Evolutionary conservation across 2,888 invertebrate species (phyloP), one percentile per base, ranked within the genome.

Genomic region (Melinopterus prodromus): DNA sequence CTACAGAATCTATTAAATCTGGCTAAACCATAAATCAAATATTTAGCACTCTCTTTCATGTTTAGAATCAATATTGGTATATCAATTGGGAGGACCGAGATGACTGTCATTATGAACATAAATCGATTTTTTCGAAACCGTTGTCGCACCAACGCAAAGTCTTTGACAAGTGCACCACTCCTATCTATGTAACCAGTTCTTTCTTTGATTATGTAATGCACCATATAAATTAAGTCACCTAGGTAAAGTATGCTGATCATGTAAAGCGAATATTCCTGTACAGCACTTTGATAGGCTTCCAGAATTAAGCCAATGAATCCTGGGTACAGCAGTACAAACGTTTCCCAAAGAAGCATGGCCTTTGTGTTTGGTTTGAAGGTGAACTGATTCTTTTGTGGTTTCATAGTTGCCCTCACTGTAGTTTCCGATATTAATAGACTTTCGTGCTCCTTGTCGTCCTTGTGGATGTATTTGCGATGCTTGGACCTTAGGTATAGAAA

Each of bases 241-340:
- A 53, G 35, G 36, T 81, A 83, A 36, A 81, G 81, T 1, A 82
- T 14, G 5, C 80, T 15, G 6, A 82, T 71, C 15, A 83, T 80
- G 7, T 16, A 53, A 15, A 74, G 1, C 16, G 81, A 79, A 71
- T 82, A 70, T 78, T 83, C 83, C 15, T 78, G 71, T 2, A 83
- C 76, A 12, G 80, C 80, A 36, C 83, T 69, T 71, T 84, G 83
- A 76, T 83, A 84, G 16, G 81, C 76, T 72, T 84, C 82, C 36
- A 84, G 26, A 12, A 80, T 69, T 6, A 82, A 69, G 0, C 82
- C 78, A 16, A 84, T 69, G 78, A 80, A 81, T 74, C 81, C 71
- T 71, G 79, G 70, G 78, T 81, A 78, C 6, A 77, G 9, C 16
- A 77, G 77, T 15, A 76, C 70, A 36, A 81, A 53, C 4, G 70